These are phyloP conservation scores for Pelecanus crispus DNA, from an alignment of 2,113 vertebrate genomes.

Conservation along the genomic window DNA sequence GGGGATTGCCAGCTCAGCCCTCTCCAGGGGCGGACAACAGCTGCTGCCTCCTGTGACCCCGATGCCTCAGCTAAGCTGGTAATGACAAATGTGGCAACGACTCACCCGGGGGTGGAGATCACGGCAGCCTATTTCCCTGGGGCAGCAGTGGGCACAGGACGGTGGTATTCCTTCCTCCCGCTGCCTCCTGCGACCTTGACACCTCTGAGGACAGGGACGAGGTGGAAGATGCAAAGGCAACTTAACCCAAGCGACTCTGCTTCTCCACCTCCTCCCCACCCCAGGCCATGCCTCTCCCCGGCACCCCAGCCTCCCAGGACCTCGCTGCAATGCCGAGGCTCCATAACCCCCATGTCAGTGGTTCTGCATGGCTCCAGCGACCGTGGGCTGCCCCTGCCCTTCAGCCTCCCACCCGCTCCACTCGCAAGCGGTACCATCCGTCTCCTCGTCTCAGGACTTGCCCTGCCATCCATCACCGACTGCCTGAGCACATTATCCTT, in stretches of 20 bases:
- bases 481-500: neutral
- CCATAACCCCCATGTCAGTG: fast-evolving
- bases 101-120: neutral
- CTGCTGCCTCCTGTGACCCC: neutral
- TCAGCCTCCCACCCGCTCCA: neutral
- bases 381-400: neutral
- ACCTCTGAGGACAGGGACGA: neutral
- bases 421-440: neutral
- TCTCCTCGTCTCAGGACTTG: neutral
- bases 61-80: neutral
- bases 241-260: neutral
- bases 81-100: neutral
- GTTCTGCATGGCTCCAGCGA: neutral
- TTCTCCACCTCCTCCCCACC: neutral
- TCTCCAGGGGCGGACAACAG: neutral
- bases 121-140: neutral
- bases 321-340: neutral
- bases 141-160: neutral
- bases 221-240: neutral
- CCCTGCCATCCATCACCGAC: conserved; percentile 9
- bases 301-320: fast-evolving
- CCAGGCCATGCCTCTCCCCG: fast-evolving
- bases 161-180: neutral
- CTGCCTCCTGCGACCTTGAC: too few species aligned
- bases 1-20: neutral